phyloP scores from a whole-genome alignment of 2,113 vertebrate species.

The Pterocles burchelli region DNA sequence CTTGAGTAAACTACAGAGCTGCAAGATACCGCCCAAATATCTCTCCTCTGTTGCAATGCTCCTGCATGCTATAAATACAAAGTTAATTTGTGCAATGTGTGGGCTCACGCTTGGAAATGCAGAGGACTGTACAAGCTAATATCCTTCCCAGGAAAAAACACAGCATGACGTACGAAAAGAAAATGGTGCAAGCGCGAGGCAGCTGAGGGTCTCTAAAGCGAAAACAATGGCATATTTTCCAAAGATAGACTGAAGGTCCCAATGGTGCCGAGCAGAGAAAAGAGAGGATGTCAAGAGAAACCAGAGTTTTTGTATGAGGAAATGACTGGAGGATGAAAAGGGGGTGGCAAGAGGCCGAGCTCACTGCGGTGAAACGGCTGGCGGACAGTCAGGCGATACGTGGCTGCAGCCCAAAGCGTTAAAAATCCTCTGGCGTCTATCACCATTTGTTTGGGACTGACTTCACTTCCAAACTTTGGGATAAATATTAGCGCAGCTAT shows the following conservation, averaged over 20 bases:
- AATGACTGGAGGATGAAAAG: not conserved
- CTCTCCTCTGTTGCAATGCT: not conserved
- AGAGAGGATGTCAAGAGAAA: constrained; percentile 17
- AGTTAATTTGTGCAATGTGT: constrained; percentile 46
- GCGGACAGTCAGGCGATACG: not conserved
- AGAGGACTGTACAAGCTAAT: constrained; percentile 20
- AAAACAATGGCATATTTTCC: not conserved
- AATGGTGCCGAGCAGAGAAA: not conserved
- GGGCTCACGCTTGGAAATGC: constrained; percentile 28
- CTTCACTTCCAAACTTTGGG: constrained; percentile 37
- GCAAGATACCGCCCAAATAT: not conserved
- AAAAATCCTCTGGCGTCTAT: constrained; percentile 41
- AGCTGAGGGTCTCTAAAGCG: not conserved
- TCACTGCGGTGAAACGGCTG: not conserved
- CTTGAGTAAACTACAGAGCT: not conserved
- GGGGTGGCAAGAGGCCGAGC: not conserved
- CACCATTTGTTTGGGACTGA: constrained; percentile 24
- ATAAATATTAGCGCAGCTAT: constrained; percentile 18
- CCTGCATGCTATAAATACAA: constrained; percentile 32
- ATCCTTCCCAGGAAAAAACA: constrained; percentile 33
- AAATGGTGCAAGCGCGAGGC: not conserved
- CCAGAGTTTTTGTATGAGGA: not conserved
- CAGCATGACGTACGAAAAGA: not conserved
- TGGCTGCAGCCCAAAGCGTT: constrained; percentile 41
- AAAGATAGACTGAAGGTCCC: not conserved